Conservation (phyloP, 1,140 invertebrate genomes). For the Archivesica marissinica region DNA sequence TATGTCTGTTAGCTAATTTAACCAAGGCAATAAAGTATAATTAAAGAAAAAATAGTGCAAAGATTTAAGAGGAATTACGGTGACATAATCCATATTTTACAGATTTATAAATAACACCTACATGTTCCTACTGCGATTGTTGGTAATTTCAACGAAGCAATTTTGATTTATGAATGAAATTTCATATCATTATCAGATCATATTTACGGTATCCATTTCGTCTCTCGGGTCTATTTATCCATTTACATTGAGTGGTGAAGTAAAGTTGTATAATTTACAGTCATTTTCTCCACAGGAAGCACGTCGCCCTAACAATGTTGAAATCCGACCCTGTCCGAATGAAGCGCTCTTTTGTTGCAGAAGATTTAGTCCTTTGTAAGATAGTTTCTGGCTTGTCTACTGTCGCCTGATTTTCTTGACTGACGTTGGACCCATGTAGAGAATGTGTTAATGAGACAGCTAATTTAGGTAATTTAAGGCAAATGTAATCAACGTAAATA, state of each 20-base stretch:
- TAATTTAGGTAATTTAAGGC: no score
- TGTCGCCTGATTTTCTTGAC: neutral
- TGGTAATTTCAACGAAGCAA: neutral
- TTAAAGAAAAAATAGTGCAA: no score
- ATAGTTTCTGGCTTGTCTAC: conserved; percentile 7
- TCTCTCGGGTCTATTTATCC: conserved; percentile 15
- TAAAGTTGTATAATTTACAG: conserved; percentile 32
- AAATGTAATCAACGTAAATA: no score
- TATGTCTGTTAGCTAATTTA: no score
- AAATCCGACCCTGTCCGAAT: neutral
- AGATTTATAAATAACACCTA: neutral
- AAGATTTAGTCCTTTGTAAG: neutral
- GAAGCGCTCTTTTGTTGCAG: conserved; percentile 22
- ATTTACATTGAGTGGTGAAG: neutral
- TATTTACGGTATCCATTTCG: conserved; percentile 16
- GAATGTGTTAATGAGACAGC: neutral
- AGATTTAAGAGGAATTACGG: conserved; percentile 10
- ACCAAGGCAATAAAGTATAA: no score
- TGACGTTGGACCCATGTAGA: conserved; percentile 24
- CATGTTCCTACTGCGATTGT: neutral
- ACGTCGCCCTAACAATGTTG: conserved; percentile 3
- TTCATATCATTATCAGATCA: conserved; percentile 27
- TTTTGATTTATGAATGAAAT: conserved; percentile 34
- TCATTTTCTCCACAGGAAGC: conserved; percentile 34
- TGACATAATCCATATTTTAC: conserved; percentile 30